Base-by-base conservation (phyloP, 2,113 vertebrate genomes). In the Chloebia gouldiae region DNA sequence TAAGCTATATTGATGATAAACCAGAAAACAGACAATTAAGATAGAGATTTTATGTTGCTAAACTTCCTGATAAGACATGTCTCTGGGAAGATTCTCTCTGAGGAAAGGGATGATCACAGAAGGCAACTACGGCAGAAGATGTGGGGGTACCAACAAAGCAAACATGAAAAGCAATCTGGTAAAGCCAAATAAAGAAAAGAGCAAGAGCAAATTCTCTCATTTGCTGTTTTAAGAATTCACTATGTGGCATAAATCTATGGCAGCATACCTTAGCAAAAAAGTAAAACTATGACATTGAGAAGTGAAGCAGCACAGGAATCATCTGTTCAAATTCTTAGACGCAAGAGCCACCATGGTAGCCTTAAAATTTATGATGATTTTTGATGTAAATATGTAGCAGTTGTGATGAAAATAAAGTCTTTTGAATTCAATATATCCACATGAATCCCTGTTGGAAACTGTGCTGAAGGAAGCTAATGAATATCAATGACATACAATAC, bases 71-170 rank as follows among this genome's bases (percentile, higher is more conserved):
- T 39, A 73, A 85, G 33, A 49, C 7, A 2, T 25, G 24, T 65
- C 33, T 73, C 76, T 69, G 24, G 21, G 24, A 91, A 57, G 28
- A 53, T 35, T 77, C 4, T 59, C 27, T 60, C 35, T 60, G 37
- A 44, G 8, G 30, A 78, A 51, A 61, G 12, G 23, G 28, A 73
- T 0, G 1, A 33, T 61, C 24, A 59, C 50, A 73, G 68, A 53
- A 83, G 39, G 33, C 15, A 76, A 35, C 9, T 47, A 23, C 16
- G 76, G n/a, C 30, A 63, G 11, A 59, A 68, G 22, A 22, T 40
- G 42, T 0, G 0, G 13, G 13, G 11, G 9, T 60, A 59, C 27
- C 0, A 2, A 11, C 12, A 66, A 44, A 23, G 16, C 17, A 70
- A 93, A 76, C 39, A 47, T 42, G 13, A 75, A 78, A 92, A 80